Base-by-base conservation (phyloP, 2,113 vertebrate species). In the Tragelaphus buxtoni region DNA sequence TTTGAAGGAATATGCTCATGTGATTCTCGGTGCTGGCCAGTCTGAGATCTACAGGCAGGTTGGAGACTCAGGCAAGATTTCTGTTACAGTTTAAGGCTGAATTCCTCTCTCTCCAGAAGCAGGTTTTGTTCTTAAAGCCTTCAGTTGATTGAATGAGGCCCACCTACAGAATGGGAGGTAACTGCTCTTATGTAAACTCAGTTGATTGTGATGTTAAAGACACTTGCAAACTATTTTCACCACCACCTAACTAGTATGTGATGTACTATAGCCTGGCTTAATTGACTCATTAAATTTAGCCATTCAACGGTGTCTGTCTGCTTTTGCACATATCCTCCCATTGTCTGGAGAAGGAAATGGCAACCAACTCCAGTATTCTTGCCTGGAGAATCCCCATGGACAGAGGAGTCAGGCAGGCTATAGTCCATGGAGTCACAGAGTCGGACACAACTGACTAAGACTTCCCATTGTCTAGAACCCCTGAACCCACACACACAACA, bases 61-160 rank as follows among this genome's bases (percentile, higher is more conserved):
- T 80, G 58, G 32, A 24, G 53, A 51, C 26, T 56, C 35, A 47
- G 49, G 32, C 3, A 76, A 11, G 61, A 53, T 60, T 72, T 90
- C 55, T 63, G 1, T 51, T 76, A 45, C 0, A 28, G 26, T 94
- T 49, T 55, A 60, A 88, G 60, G 30, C 26, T 28, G 42, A 88
- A 80, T 79, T 94, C 9, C 20, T 94, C 61, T 51, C 92, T 80
- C 35, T 63, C 45, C 10, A 56, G 24, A 47, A 69, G 90, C 74
- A n/a, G 24, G 17, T 53, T 69, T 94, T 74, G 30, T n/a, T 47
- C 10, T 49, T 12, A 49, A 74, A 11, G 20, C 20, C 63, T 92
- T 90, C 26, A 87, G 39, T 35, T 39, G n/a, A 47, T 69, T 65
- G 18, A 49, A 47, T 39, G 30, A 90, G 10, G 2, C 65, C 55